Base-by-base conservation (phyloP, 2,888 invertebrate genomes). In the Pammene fasciana region DNA sequence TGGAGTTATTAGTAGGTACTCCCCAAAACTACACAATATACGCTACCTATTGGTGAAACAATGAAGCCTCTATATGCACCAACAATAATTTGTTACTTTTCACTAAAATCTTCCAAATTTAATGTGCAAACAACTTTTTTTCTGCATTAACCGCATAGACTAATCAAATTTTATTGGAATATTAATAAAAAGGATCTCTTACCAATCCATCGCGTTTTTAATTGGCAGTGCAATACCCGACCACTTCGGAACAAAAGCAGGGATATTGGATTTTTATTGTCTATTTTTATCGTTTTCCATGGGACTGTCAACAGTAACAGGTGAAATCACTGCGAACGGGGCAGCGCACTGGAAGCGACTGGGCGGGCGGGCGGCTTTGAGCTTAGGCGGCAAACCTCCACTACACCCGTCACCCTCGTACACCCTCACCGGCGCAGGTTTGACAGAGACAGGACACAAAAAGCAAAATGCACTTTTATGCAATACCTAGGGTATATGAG, bases 331-430 rank as follows among this genome's bases (percentile, higher is more conserved):
- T 86, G 84, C 80, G 79, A 73, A 73, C 86, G 81, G 86, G 83
- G 83, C 88, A 83, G 83, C 81, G 78, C 75, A 74, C 87, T 79
- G 77, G 74, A 78, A 78, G 82, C 82, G 80, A 92, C 91, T 92
- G 91, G 92, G 91, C 90, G 91, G 92, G 92, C 90, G 90, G 90
- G 87, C 83, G 85, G 76, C 80, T 80, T 75, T 74, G 71, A 79
- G 81, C 81, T 83, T 82, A 79, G 86, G 86, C 83, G 86, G 80
- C 75, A 84, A 87, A 85, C 88, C 87, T 89, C 76, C 74, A 68
- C 72, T 82, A 79, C 81, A 77, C 80, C 86, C 75, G 75, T 90
- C 85, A 82, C 86, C 72, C 82, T 90, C 86, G 43, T 79, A 79
- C 88, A 67, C 75, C 73, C 72, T 54, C 72, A 72, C 71, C 72